A percentile compares a stretch with the other conserved stretches of the same genome.
phyloP scores from a whole-genome alignment of 92 coral and sea anemone species.

The Epizoanthus stellaris region DNA sequence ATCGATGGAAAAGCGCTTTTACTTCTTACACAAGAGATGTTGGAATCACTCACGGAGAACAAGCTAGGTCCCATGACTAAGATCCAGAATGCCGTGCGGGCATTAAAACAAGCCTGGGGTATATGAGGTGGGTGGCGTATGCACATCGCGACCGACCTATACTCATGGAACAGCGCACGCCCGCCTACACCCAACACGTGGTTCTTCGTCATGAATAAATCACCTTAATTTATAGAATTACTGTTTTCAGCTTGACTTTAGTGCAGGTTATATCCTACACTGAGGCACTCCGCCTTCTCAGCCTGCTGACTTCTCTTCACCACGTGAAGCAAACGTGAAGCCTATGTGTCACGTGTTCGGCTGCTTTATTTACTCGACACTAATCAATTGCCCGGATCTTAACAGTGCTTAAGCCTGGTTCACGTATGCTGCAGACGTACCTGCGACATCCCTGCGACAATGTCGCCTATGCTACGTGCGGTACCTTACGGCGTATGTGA shows the following conservation, averaged over 20 bases:
- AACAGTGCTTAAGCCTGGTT: no score
- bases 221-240: conserved; percentile 22
- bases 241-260: conserved; percentile 21
- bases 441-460: no score
- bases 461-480: no score
- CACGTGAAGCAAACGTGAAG: no score
- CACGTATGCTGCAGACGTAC: no score
- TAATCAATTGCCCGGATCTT: no score
- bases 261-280: background rate
- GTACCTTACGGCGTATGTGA: no score
- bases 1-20: conserved; percentile 90
- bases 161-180: background rate
- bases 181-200: background rate
- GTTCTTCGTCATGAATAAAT: background rate
- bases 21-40: conserved; percentile 86
- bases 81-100: conserved; percentile 90
- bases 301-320: background rate
- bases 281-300: background rate
- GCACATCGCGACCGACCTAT: background rate
- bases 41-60: conserved; percentile 89
- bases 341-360: no score
- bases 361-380: no score
- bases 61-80: conserved; percentile 96
- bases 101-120: conserved; percentile 94
- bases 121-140: conserved; percentile 58